These are phyloP conservation scores for Acanthochromis polyacanthus DNA, from an alignment of 2,113 vertebrate genomes.

Conservation along the genomic window DNA sequence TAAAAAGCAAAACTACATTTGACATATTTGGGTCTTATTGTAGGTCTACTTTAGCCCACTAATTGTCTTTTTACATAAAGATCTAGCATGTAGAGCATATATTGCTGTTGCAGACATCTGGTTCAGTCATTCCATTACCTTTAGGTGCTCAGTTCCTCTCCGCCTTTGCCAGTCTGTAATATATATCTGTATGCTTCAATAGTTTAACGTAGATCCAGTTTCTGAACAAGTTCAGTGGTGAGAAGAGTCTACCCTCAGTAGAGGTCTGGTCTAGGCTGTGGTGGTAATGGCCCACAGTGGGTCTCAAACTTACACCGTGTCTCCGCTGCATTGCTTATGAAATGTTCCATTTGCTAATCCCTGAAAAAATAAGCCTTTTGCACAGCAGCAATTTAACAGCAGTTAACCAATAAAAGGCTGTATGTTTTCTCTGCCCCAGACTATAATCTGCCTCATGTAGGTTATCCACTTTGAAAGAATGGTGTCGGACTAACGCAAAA, in stretches of 20 bases:
- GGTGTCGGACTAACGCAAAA: constrained; percentile 74
- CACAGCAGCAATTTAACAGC: constrained; percentile 79
- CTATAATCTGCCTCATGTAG: constrained; percentile 75
- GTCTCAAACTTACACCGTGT: constrained; percentile 47
- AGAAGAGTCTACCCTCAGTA: constrained; percentile 10
- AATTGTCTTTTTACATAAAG: constrained; percentile 1
- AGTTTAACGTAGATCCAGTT: constrained; percentile 16
- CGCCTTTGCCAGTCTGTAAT: not conserved
- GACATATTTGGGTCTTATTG: constrained; percentile 5
- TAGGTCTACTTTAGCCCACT: not conserved
- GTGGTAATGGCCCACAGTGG: constrained; percentile 38
- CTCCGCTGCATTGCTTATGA: constrained; percentile 72
- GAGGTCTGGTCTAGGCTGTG: constrained; percentile 10
- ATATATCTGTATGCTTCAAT: not conserved
- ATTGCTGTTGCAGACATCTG: not conserved
- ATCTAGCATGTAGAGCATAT: not conserved
- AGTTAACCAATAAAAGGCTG: constrained; percentile 82
- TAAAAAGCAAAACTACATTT: too few relatives aligned
- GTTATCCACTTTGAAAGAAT: constrained; percentile 82
- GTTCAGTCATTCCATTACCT: not conserved
- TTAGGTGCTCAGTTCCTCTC: not conserved
- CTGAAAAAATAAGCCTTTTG: constrained; percentile 77
- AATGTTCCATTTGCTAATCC: constrained; percentile 84
- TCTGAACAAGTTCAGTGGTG: not conserved
- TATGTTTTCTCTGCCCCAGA: constrained; percentile 79